Base-by-base conservation (phyloP, 2,888 invertebrate genomes). In the Heliconius ismenius region DNA sequence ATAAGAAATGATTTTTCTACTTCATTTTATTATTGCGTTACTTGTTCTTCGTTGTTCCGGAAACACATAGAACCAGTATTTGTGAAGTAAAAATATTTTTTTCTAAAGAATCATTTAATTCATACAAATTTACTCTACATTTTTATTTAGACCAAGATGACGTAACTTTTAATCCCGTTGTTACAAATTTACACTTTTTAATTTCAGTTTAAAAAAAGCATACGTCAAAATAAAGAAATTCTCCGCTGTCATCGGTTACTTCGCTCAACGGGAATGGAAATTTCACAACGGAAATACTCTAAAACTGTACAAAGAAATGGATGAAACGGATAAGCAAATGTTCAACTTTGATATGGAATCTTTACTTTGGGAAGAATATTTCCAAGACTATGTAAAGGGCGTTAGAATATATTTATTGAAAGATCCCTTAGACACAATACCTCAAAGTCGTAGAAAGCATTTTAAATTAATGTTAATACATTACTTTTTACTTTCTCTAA, bases 141-240 rank as follows among this genome's bases (percentile, higher is more conserved):
- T 18, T 6, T 18, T 15, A 49, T 6, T 18, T 49, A 6, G 6
- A n/a, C 26, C 26, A 26, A 26, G 26, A 26, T 26, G 26, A 26
- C 26, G 26, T 26, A 26, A 26, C 26, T 26, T 26, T 24, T 13
- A 62, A 62, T 62, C 13, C 24, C 24, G 2, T 62, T 62, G 15
- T 11, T n/a, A 62, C 13, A 26, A 24, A 13, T 62, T 62, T 11
- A 24, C 4, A 62, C 26, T n/a, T 62, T 62, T 62, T 62, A 62
- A 79, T 86, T 85, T 3, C 93, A 97, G 97, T 89, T 94, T 97
- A 90, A 95, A 96, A 78, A 96, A 96, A 85, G 95, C 96, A 0
- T 97, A 97, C 88, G 95, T 94, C 80, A 97, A 96, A 87, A 95
- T 98, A 78, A 95, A 96, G 83, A 96, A 95, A 86, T 96, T 97